Evolutionary conservation across 2,888 invertebrate genomes (phyloP).

Genomic region (Elmis aenea): DNA sequence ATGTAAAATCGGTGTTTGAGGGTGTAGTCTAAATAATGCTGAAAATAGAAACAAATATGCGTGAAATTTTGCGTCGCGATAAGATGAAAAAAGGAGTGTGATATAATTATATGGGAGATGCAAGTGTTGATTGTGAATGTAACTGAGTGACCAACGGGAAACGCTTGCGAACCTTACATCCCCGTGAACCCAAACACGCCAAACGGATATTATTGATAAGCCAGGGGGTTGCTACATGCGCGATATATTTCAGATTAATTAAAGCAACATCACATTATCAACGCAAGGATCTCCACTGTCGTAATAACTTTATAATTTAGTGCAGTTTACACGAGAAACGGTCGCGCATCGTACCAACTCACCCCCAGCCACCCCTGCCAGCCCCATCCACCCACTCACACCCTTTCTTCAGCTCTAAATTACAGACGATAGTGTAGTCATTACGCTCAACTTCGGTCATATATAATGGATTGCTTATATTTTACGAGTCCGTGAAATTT

Average conservation of each 20-base stretch:
- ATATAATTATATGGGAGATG: too few relatives aligned
- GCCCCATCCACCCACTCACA: conserved; percentile 22
- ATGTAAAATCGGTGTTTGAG: too few relatives aligned
- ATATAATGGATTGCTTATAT: conserved; percentile 44
- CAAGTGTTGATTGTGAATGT: too few relatives aligned
- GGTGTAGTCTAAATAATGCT: too few relatives aligned
- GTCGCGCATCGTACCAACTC: conserved; percentile 31
- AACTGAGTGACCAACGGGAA: too few relatives aligned
- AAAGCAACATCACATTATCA: conserved; percentile 51
- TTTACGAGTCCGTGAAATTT: conserved; percentile 36
- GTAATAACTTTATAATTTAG: conserved; percentile 53
- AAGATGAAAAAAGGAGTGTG: too few relatives aligned
- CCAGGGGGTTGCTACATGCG: conserved; percentile 34
- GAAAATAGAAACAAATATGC: too few relatives aligned
- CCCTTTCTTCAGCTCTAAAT: conserved; percentile 34
- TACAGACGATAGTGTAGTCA: conserved; percentile 39
- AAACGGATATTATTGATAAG: conserved; percentile 28
- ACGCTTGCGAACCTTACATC: too few relatives aligned
- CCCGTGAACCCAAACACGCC: conserved; percentile 14
- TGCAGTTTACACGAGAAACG: conserved; percentile 43
- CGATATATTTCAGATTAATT: conserved; percentile 49
- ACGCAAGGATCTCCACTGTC: conserved; percentile 48
- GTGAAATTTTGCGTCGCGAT: too few relatives aligned
- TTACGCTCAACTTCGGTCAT: conserved; percentile 36
- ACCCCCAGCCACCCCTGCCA: conserved; percentile 21